Base-by-base conservation (phyloP, 2,888 invertebrate species). In the Ecliptopera silaceata region DNA sequence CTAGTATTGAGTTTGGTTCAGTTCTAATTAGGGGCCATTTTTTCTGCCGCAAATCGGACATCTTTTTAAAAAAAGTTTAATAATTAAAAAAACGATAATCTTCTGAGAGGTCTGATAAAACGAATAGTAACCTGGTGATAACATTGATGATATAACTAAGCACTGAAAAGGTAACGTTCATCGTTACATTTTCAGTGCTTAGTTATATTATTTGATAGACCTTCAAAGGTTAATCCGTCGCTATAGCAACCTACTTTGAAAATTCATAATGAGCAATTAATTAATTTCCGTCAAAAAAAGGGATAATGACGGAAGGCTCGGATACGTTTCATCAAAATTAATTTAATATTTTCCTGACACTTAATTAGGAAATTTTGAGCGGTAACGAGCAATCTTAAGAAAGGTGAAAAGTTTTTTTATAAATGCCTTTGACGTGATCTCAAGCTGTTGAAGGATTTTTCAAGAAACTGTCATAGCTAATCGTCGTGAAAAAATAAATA, bases 221-320 rank as follows among this genome's bases (percentile, higher is more conserved):
- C 26, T 15, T 31, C n/a, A 57, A 61, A 46, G 58, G 50, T 48
- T 55, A 71, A 72, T 66, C 68, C 65, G 69, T 75, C 51, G 47
- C 69, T 64, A 70, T 70, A 26, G 68, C 60, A 65, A 72, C 75
- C 66, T 46, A 6, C 26, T 64, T 65, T 68, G 65, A 63, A 66
- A 70, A 65, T 68, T 72, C 71, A 69, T 80, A 81, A 83, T 81
- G 77, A 81, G 75, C 75, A 77, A 82, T 84, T 82, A 80, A 84
- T 82, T 80, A 78, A 80, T 79, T 77, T 75, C 69, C 71, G 71
- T 74, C 61, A 68, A 70, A 67, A 70, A 72, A 79, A 74, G 67
- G 68, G 64, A 71, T 71, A 71, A 71, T 71, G 67, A 75, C 70
- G 71, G 74, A 75, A 76, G 71, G 59, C 43, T 42, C 48, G 42